These are phyloP conservation scores for Intellagama lesueurii DNA, from an alignment of 2,797 vertebrate species.

Conservation along the genomic window DNA sequence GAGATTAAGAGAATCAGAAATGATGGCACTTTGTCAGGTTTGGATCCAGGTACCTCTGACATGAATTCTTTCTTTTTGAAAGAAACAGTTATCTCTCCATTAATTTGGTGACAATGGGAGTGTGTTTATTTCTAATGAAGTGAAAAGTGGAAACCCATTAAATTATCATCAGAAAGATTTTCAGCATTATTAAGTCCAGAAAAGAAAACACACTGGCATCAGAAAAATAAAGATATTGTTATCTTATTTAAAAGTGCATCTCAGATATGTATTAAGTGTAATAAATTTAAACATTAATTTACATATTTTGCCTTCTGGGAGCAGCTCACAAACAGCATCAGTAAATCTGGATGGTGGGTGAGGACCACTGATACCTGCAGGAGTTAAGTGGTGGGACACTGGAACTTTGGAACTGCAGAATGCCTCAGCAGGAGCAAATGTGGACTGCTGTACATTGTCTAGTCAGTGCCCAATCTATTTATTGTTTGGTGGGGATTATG, in stretches of 20 bases:
- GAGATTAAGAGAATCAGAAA: background rate
- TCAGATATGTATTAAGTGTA: background rate
- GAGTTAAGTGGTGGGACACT: no score
- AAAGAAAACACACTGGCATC: background rate
- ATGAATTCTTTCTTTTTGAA: background rate
- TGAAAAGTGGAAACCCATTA: background rate
- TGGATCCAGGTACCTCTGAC: background rate
- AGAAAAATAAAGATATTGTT: slow-evolving; percentile 1
- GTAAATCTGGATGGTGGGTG: background rate
- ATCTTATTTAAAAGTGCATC: background rate
- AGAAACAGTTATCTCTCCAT: background rate
- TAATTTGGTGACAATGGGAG: background rate
- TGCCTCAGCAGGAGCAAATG: background rate
- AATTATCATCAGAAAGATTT: slow-evolving; percentile 18
- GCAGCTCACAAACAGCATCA: background rate
- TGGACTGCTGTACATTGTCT: background rate
- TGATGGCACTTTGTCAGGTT: background rate
- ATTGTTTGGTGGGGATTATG: background rate
- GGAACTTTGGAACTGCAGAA: background rate
- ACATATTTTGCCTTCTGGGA: background rate
- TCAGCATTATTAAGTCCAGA: slow-evolving; percentile 32
- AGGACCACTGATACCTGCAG: background rate
- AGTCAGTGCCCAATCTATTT: background rate
- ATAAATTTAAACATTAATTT: background rate
- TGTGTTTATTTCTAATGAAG: background rate